Base-by-base conservation (phyloP, 2,113 vertebrate species). In the Pollachius pollachius region DNA sequence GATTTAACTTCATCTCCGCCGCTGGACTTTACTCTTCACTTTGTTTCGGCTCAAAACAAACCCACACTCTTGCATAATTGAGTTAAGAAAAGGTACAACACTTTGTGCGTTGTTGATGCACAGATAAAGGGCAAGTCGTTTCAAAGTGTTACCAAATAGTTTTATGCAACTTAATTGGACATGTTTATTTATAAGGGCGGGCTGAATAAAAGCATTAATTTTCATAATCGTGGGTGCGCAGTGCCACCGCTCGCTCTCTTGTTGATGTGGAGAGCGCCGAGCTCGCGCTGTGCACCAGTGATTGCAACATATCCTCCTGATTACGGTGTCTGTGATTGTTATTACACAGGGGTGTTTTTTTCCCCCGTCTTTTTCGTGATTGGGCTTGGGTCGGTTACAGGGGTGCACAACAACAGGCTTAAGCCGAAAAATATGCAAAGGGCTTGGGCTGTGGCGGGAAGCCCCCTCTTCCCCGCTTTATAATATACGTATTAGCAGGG, bases 281-380 rank as follows among this genome's bases (percentile, higher is more conserved):
- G 77, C 85, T 81, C 88, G 85, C 41, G 85, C 89, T 90, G 89
- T 68, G 89, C 79, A 77, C 80, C 85, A 89, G 88, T 90, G 89
- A 90, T 90, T 90, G 89, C 88, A 89, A 86, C 85, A 87, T 85
- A 88, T 89, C 87, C 85, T 79, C 84, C 83, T 90, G 89, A 90
- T 90, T 90, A 88, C 41, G 12, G 85, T 82, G 84, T 87, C 87
- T 85, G 77, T 75, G 78, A 85, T 85, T 82, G 86, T 87, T 89
- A 48, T 48, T 48, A 9, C 41, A 13, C 8, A 2, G 21, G 88
- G 86, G 87, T 82, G 84, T 48, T 48, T 48, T 48, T 48, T 48
- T 13, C 1, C 6, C 9, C 7, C 5, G 82, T 77, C 80, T 82
- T 76, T 84, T 83, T 30, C 30, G 81, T 90, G 87, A 89, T 89